A percentile compares a stretch with the other conserved stretches of the same genome.
These are phyloP conservation scores for Muntiacus reevesi DNA, from an alignment of 2,113 vertebrate species.

Conservation along the genomic window DNA sequence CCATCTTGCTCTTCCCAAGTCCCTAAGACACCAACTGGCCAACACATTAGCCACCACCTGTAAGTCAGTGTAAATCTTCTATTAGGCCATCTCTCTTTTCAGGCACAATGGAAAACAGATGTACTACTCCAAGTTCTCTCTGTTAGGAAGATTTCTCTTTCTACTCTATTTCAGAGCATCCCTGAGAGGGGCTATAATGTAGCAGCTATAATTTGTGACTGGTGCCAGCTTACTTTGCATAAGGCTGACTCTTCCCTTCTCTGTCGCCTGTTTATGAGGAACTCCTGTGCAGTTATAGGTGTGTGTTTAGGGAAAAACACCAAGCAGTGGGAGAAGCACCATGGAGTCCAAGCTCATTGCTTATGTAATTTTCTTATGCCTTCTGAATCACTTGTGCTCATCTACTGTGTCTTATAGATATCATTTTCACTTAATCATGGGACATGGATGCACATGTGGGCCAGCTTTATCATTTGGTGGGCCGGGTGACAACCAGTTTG, in stretches of 20 bases:
- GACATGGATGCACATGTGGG: not conserved
- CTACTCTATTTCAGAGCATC: not conserved
- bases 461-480: not conserved
- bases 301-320: not conserved
- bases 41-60: not conserved
- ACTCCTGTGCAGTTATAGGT: not conserved
- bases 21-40: not conserved
- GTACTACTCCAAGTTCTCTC: not conserved
- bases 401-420: not conserved
- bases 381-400: not conserved
- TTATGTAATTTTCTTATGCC: not conserved
- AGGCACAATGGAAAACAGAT: slow-evolving; percentile 35
- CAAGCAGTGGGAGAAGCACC: not conserved
- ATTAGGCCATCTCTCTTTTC: slow-evolving; percentile 8
- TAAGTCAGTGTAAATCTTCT: not conserved
- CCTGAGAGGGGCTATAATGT: not conserved
- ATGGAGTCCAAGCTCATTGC: not conserved
- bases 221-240: not conserved
- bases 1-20: not conserved
- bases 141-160: not conserved
- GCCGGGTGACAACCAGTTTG: not conserved
- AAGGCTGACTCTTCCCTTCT: not conserved
- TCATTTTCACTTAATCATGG: not conserved
- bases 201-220: not conserved
- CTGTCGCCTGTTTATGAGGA: not conserved